Base-by-base conservation (phyloP, 2,113 vertebrate genomes). In the Indri indri region DNA sequence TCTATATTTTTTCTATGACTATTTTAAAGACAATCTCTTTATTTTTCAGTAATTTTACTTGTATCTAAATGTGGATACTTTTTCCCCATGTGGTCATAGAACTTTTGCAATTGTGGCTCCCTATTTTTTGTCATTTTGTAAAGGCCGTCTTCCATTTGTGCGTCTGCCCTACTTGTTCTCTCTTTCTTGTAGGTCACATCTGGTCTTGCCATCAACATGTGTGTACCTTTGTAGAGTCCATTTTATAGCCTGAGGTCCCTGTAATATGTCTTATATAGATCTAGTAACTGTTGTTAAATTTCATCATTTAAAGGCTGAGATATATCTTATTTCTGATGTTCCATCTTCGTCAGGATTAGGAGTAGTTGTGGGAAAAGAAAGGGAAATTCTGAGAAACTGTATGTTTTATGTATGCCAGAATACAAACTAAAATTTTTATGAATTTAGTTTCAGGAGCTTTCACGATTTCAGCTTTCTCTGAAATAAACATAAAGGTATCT, bases 381-480 rank as follows among this genome's bases (percentile, higher is more conserved):
- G 20, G 2, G 0, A 30, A 47, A 79, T 89, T 90, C 27, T 91
- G 18, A 84, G 25, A 77, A 65, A 45, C 40, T n/a, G 9, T 34
- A 22, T 50, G 8, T 30, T 87, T 71, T 92, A 71, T 81, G 16
- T 77, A 47, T 50, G 37, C 27, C 9, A 92, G 11, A 54, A 4
- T 81, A 9, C 9, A 66, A 80, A 66, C 9, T n/a, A n/a, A n/a
- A n/a, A 57, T 52, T 76, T 90, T 94, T 71, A 65, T 61, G 6
- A 2, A 89, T 79, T 91, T 85, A 83, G 22, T 91, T 93, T 97
- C 47, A 93, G 47, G 45, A 81, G 42, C 32, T 70, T 68, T 52
- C 27, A 27, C 6, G 73, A 4, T 87, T 91, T 8, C 25, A 16
- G 0, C 16, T 66, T 63, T 90, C 32, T 76, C 27, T 93, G 34